Conservation (phyloP, 2,888 invertebrate genomes). For the Sphecodes monilicornis region DNA sequence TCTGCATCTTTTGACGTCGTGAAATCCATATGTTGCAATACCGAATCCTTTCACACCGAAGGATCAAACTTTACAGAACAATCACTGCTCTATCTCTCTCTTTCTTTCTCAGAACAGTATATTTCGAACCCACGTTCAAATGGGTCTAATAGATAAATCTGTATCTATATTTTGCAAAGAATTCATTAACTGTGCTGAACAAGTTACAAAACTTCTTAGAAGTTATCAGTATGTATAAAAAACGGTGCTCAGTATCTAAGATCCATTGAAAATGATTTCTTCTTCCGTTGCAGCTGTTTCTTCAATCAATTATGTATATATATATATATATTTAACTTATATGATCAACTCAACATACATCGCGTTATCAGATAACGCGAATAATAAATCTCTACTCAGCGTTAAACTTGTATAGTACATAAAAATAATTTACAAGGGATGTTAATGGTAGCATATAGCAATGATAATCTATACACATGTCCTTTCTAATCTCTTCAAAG, state of each 20-base stretch:
- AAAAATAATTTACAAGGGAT: conserved; percentile 62
- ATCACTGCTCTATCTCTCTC: not conserved
- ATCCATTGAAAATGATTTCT: conserved; percentile 13
- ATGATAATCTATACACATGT: conserved; percentile 34
- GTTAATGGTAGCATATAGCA: conserved; percentile 33
- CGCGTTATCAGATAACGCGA: conserved; percentile 30
- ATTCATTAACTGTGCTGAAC: conserved; percentile 33
- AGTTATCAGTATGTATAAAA: conserved; percentile 18
- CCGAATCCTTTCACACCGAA: not conserved
- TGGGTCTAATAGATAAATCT: conserved; percentile 12
- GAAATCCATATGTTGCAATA: conserved; percentile 26
- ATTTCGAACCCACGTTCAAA: not conserved
- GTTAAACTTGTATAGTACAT: conserved; percentile 51
- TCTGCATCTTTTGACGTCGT: not conserved
- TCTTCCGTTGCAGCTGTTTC: conserved; percentile 19
- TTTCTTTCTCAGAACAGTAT: not conserved
- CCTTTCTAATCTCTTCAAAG: conserved; percentile 30
- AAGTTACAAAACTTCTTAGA: conserved; percentile 31
- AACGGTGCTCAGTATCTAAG: conserved; percentile 6
- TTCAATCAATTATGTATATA: not conserved
- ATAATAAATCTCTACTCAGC: conserved; percentile 39
- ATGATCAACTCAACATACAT: conserved; percentile 20
- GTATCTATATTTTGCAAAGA: conserved; percentile 12
- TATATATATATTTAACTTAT: conserved; percentile 5
- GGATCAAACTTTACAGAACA: conserved; percentile 13